Conservation (phyloP, 2,888 invertebrate species). For the Seladonia tumulorum region DNA sequence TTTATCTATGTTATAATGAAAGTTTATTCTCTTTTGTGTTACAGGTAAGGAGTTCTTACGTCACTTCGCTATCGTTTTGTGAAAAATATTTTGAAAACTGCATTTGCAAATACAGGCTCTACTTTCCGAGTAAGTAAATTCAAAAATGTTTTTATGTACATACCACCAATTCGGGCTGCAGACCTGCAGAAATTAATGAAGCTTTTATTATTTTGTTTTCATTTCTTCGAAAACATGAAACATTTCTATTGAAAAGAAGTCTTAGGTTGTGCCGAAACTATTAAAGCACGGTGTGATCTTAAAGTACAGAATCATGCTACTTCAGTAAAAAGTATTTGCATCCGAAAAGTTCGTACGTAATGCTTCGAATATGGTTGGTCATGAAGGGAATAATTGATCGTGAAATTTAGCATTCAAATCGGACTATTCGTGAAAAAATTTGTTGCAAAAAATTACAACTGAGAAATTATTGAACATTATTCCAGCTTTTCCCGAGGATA, state of each 20-base stretch:
- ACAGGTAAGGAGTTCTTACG: conserved; percentile 16
- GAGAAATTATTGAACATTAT: no score
- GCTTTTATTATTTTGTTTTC: not conserved
- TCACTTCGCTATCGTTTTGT: not conserved
- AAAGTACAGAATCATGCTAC: not conserved
- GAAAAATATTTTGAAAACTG: no score
- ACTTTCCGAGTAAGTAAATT: conserved; percentile 11
- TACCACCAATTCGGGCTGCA: not conserved
- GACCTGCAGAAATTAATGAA: no score
- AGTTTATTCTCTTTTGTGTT: not conserved
- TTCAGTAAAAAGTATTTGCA: not conserved
- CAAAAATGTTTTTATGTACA: not conserved
- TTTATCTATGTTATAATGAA: no score
- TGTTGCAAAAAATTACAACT: no score
- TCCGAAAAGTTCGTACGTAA: no score
- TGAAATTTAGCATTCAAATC: no score
- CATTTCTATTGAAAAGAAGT: not conserved
- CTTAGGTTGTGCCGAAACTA: not conserved
- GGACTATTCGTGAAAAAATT: no score
- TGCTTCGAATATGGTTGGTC: no score
- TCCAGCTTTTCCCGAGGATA: no score
- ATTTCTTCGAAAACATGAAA: not conserved
- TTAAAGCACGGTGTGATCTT: not conserved
- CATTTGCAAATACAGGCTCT: not conserved
- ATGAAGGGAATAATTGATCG: no score